These are phyloP conservation scores for Halocynthia roretzi DNA, from an alignment of 23 tunicate species.

Conservation along the genomic window DNA sequence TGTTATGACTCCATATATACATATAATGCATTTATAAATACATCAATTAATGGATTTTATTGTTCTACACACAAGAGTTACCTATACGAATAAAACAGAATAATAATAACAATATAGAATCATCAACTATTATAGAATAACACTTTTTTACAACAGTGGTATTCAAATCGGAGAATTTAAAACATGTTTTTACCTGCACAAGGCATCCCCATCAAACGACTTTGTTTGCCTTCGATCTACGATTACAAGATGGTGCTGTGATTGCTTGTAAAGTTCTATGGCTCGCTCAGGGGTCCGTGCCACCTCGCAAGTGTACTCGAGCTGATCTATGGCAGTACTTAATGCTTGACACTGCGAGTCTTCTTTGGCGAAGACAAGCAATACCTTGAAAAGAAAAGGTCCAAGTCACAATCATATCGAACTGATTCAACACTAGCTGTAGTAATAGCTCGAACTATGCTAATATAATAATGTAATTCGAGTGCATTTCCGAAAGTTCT, in stretches of 20 bases:
- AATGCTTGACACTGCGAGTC: slow-evolving; percentile 26
- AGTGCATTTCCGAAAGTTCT: too few relatives aligned
- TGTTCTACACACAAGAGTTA: too few relatives aligned
- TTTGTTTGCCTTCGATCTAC: slow-evolving; percentile 12
- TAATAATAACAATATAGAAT: not conserved
- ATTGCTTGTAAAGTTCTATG: slow-evolving; percentile 5
- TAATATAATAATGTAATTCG: too few relatives aligned
- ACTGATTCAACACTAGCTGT: too few relatives aligned
- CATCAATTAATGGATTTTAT: too few relatives aligned
- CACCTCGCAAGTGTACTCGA: slow-evolving; percentile 17
- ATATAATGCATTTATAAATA: too few relatives aligned
- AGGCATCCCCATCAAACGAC: slow-evolving; percentile 7
- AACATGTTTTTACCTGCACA: slow-evolving; percentile 15
- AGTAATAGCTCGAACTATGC: too few relatives aligned
- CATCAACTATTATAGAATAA: slow-evolving; percentile 7
- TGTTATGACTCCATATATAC: too few relatives aligned
- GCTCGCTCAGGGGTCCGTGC: slow-evolving; percentile 13
- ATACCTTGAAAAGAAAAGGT: slow-evolving; percentile 35
- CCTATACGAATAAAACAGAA: slow-evolving; percentile 27
- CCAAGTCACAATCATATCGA: not conserved
- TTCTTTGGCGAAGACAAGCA: slow-evolving; percentile 43
- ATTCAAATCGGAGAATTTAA: too few relatives aligned
- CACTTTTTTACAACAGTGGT: not conserved
- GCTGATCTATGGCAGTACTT: not conserved
- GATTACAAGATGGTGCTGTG: slow-evolving; percentile 34